Percentiles rank a stretch among this genome's conserved stretches.
phyloP scores from a whole-genome alignment of 2,113 vertebrate species.

The Marcusenius ussheri region DNA sequence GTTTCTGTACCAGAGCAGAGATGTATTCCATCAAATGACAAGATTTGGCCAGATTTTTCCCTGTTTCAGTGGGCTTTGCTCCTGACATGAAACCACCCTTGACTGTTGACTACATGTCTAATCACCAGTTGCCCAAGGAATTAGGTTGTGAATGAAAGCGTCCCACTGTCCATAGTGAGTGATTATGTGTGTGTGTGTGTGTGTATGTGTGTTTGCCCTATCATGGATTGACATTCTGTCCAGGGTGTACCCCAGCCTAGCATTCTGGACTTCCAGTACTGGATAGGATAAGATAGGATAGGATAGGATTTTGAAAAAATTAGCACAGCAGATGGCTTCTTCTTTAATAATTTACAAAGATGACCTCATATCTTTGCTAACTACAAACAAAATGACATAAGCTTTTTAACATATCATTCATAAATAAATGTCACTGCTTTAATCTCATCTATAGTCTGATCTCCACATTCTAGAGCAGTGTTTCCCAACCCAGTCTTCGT shows the following conservation, averaged over 20 bases:
- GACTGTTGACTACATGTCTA: background rate
- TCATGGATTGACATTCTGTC: background rate
- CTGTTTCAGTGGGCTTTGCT: background rate
- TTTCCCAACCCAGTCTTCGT: too few species aligned
- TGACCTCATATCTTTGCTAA: background rate
- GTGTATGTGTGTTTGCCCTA: background rate
- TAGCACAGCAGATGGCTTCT: background rate
- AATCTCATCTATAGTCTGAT: background rate
- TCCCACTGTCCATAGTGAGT: background rate
- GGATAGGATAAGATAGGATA: background rate
- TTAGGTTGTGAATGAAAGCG: background rate
- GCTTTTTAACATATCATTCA: background rate
- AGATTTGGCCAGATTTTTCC: background rate
- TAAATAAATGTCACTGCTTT: background rate
- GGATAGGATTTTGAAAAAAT: background rate
- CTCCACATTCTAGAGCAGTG: too few species aligned
- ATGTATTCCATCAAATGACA: background rate
- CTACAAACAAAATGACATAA: background rate
- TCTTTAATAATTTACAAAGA: background rate
- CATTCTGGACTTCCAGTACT: background rate
- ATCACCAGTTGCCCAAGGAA: background rate
- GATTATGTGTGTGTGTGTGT: too few species aligned
- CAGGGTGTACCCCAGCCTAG: background rate
- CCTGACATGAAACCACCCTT: background rate
- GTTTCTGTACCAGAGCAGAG: background rate